Base-by-base conservation (phyloP, 92 coral and sea anemone species). In the Metridium senile region DNA sequence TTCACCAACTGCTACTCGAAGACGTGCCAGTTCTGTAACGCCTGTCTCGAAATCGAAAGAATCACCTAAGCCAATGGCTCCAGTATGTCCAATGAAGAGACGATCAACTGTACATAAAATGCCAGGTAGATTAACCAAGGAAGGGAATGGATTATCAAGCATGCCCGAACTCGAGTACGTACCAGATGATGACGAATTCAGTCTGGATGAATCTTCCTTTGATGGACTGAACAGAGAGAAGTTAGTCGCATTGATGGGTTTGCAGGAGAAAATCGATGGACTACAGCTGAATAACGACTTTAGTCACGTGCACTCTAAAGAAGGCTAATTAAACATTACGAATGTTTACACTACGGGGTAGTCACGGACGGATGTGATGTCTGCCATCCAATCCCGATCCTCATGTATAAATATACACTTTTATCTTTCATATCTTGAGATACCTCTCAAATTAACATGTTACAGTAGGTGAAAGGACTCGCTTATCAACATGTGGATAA, bases 11-110 rank as follows among this genome's bases (percentile, higher is more conserved):
- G 59, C 59, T 62, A 49, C 46, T 28, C 88, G 79, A 67, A 88
- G 97, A 43, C 78, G 89, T 54, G 71, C 86, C 45, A 87, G 85
- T 71, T 68, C 91, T 16, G 82, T 83, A 7, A 88, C 83, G 31
- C 90, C 62, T 25, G 70, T 57, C 31, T 54, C n/a, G 46, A 39
- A 51, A 56, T 59, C 64, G 32, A 74, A 31, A 27, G 68, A 16
- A 25, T 23, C 34, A 22, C 27, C 43, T 27, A 59, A 73, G n/a
- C 31, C 56, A 43, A 63, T 0, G 75, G 58, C 25, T 23, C 74
- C 47, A 25, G 34, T 43, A 32, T 73, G 78, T 23, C 82, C 78
- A 23, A 71, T 47, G 59, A 79, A 81, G 43, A 78, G 90, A 25
- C 82, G 90, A 3, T 62, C 81, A 51, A 86, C 90, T 10, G 70